Conservation (phyloP, 2,113 vertebrate genomes). For the Nettapus auritus region DNA sequence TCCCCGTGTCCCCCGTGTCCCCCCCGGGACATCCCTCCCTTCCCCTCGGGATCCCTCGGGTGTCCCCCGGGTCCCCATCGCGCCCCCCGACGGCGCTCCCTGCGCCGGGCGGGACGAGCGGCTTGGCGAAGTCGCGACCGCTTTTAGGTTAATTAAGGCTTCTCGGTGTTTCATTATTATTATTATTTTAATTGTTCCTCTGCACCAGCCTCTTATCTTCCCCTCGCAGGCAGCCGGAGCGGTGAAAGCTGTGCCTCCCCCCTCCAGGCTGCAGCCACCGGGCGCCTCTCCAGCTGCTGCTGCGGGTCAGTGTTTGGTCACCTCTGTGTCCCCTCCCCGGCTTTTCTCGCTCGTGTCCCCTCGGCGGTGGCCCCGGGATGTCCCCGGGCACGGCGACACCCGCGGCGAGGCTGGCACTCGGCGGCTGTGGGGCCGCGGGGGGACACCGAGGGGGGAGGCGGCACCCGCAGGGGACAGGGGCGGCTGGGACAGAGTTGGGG, state of each 20-base stretch:
- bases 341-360: neutral
- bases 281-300: too few species aligned
- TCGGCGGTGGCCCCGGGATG: neutral
- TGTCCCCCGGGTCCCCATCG: too few species aligned
- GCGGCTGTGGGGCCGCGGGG: neutral
- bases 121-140: neutral
- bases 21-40: too few species aligned
- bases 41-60: too few species aligned
- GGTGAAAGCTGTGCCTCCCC: neutral
- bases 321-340: too few species aligned
- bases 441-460: neutral
- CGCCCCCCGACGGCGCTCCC: too few species aligned
- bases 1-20: too few species aligned
- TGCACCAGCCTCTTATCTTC: neutral
- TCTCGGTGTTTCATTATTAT: neutral
- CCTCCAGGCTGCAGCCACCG: neutral
- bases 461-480: neutral
- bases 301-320: too few species aligned
- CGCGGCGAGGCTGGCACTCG: neutral
- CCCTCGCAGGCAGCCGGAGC: neutral
- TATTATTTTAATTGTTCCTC: neutral
- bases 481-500: neutral
- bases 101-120: neutral
- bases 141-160: neutral
- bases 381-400: neutral